Conservation (phyloP, 2,888 invertebrate genomes). For the Apotomis betuletana region DNA sequence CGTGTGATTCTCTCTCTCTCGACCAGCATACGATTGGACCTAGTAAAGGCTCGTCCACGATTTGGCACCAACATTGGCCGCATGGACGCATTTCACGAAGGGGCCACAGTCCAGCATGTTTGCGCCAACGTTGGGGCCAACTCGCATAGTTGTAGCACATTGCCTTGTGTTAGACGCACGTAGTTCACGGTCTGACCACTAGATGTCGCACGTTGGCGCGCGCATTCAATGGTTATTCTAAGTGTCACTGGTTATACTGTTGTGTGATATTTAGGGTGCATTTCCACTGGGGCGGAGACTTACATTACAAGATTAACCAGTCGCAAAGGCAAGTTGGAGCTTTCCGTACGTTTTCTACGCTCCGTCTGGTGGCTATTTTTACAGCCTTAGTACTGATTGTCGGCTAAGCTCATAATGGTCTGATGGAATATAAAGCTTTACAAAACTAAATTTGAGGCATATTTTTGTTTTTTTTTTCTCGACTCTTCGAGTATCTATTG, state of each 20-base stretch:
- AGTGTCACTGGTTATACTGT: background rate
- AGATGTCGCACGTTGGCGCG: slow-evolving; percentile 32
- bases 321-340: too few species aligned
- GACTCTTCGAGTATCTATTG: slow-evolving; percentile 1
- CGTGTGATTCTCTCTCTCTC: background rate
- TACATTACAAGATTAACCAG: too few species aligned
- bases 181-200: slow-evolving; percentile 35
- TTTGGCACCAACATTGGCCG: slow-evolving; percentile 28
- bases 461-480: background rate
- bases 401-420: too few species aligned
- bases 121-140: slow-evolving; percentile 33
- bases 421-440: too few species aligned
- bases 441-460: background rate
- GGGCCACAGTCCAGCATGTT: slow-evolving; percentile 28
- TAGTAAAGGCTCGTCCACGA: slow-evolving; percentile 4
- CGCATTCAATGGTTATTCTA: slow-evolving; percentile 12
- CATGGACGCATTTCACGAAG: slow-evolving; percentile 15
- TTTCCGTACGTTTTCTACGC: too few species aligned
- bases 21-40: background rate
- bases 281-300: too few species aligned
- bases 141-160: slow-evolving; percentile 28
- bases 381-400: too few species aligned
- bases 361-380: too few species aligned
- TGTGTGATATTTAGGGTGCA: too few species aligned
- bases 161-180: slow-evolving; percentile 38